Conservation (phyloP, 30 jellyfish, hydroid and myxozoan genomes). For the Pelagia noctiluca region DNA sequence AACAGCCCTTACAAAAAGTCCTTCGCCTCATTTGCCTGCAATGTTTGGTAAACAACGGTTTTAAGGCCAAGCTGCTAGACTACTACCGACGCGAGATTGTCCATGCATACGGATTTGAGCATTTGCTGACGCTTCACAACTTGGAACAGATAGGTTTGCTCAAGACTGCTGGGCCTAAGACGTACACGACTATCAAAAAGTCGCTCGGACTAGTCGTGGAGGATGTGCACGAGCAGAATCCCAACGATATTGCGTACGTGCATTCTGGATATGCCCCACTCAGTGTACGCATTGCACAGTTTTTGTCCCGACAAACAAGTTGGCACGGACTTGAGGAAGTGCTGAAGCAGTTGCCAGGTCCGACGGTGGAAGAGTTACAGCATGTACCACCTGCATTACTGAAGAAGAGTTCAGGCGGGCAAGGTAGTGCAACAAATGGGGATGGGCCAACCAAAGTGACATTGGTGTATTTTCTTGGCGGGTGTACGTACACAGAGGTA, state of each 20-base stretch:
- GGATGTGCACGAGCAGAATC: constrained; percentile 95
- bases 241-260: constrained; percentile 95
- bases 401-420: constrained; percentile 81
- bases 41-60: constrained; percentile 93
- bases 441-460: constrained; percentile 93
- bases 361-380: constrained; percentile 90
- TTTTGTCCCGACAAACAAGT: constrained; percentile 86
- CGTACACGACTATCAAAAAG: constrained; percentile 85
- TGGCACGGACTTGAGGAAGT: constrained; percentile 98
- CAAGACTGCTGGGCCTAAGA: constrained; percentile 70
- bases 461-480: constrained; percentile 95
- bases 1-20: constrained; percentile 85
- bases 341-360: constrained; percentile 90
- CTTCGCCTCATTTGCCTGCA: constrained; percentile 91
- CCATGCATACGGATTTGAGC: constrained; percentile 97
- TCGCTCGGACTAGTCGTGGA: constrained; percentile 89
- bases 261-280: constrained; percentile 99
- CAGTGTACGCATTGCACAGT: constrained; percentile 93
- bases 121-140: constrained; percentile 80
- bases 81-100: constrained; percentile 92
- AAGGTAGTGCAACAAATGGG: constrained; percentile 47
- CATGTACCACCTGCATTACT: constrained; percentile 90
- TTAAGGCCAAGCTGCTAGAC: constrained; percentile 87
- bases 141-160: constrained; percentile 89
- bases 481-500: constrained; percentile 95